Base-by-base conservation (phyloP, 2,888 invertebrate species). In the Panopea generosa region DNA sequence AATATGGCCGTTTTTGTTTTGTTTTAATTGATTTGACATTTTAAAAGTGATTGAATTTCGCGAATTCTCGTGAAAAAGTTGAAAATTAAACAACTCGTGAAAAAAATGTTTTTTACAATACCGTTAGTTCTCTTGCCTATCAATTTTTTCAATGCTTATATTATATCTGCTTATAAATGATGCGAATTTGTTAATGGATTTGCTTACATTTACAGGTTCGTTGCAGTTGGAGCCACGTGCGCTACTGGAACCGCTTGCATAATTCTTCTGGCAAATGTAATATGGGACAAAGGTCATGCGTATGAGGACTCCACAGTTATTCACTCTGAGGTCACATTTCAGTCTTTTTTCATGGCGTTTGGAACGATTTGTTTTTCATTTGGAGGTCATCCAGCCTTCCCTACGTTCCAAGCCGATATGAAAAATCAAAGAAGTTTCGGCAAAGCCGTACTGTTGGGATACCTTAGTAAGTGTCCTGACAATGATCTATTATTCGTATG, bases 401-500 rank as follows among this genome's bases (percentile, higher is more conserved):
- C 98, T 81, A 98, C 97, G 0, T 95, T 98, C 59, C 98, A 98
- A 93, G 96, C 97, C 78, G 98, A 98, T 91, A 98, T 98, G 98
- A 95, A 94, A 77, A 94, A 96, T 77, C 96, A 96, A 80, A 93
- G 94, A 1, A 95, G 96, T 86, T 95, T 98, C 79, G 94, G 95
- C 83, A 94, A 94, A 86, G 96, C 97, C 0, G 95, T 97, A 0
- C 85, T 96, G 1, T 93, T 94, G 11, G 96, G 96, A 11, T 97
- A 96, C 91, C 67, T 93, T 29, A 94, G 95, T 95, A 91, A 92
- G 93, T 91, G n/a, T n/a, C n/a, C n/a, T n/a, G n/a, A n/a, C n/a
- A n/a, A n/a, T n/a, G n/a, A n/a, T n/a, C n/a, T n/a, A n/a, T n/a
- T n/a, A n/a, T n/a, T n/a, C n/a, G n/a, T n/a, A n/a, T n/a, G n/a